phyloP scores from a whole-genome alignment of 1,140 invertebrate species.

The Argopecten irradians region DNA sequence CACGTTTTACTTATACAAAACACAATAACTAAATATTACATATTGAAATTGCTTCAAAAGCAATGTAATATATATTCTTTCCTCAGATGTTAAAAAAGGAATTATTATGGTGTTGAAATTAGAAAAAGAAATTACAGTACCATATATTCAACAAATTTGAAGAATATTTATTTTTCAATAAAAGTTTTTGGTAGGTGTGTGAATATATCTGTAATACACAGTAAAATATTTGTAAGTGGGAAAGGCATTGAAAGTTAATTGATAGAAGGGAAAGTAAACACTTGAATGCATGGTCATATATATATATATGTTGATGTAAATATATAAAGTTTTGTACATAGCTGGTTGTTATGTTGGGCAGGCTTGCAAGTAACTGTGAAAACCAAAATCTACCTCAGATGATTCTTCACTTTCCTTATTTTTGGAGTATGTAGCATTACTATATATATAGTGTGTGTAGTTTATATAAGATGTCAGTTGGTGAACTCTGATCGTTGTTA shows the following conservation, averaged over 20 bases:
- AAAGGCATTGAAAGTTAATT: background rate
- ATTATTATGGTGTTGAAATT: background rate
- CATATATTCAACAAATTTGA: background rate
- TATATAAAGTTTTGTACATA: conserved; percentile 19
- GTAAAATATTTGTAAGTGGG: background rate
- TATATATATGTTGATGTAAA: conserved; percentile 1
- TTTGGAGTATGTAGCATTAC: conserved; percentile 22
- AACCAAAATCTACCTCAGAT: conserved; percentile 21
- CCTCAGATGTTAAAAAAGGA: background rate
- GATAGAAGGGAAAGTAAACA: background rate
- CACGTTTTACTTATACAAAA: too few relatives aligned
- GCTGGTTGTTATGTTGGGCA: background rate
- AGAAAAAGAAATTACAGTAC: background rate
- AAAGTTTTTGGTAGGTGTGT: background rate
- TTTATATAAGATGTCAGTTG: background rate
- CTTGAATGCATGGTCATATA: background rate
- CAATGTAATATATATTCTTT: too few relatives aligned
- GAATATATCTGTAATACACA: background rate
- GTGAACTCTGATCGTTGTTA: background rate
- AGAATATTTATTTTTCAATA: conserved; percentile 19
- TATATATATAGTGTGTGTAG: background rate
- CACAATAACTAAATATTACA: too few relatives aligned
- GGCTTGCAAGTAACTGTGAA: conserved; percentile 8
- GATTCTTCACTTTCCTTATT: conserved; percentile 3
- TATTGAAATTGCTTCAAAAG: too few relatives aligned